These are phyloP conservation scores for Archivesica marissinica DNA, from an alignment of 1,140 invertebrate species.

Conservation along the genomic window DNA sequence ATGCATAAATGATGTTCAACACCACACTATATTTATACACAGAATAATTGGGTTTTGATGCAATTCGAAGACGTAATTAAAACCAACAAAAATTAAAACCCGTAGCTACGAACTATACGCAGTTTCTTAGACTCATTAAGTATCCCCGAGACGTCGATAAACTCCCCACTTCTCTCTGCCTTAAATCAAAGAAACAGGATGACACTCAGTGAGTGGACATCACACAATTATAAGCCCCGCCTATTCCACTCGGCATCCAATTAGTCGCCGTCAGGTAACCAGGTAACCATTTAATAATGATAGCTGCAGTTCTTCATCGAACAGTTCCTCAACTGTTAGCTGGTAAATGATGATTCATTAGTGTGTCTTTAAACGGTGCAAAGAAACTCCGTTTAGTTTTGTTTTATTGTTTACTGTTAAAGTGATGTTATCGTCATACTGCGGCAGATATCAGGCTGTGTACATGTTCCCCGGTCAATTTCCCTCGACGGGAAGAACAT, in stretches of 20 bases:
- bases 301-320: conserved; percentile 8
- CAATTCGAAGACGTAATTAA: too few species aligned
- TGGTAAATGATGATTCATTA: background rate
- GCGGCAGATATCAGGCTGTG: conserved; percentile 25
- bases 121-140: too few species aligned
- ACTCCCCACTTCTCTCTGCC: too few species aligned
- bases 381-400: background rate
- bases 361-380: background rate
- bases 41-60: too few species aligned
- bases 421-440: conserved; percentile 33
- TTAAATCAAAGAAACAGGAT: background rate
- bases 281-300: conserved; percentile 27
- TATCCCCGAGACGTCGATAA: too few species aligned
- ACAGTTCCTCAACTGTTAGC: background rate
- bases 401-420: background rate
- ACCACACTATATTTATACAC: too few species aligned
- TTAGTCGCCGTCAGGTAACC: conserved; percentile 16
- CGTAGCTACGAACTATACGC: too few species aligned
- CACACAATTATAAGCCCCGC: conserved; percentile 22
- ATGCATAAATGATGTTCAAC: too few species aligned
- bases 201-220: conserved; percentile 15
- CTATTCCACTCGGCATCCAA: background rate
- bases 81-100: too few species aligned
- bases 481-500: conserved; percentile 31
- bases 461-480: conserved; percentile 26